Evolutionary conservation across 2,113 vertebrate species (phyloP).

Genomic region (Callipepla californica): DNA sequence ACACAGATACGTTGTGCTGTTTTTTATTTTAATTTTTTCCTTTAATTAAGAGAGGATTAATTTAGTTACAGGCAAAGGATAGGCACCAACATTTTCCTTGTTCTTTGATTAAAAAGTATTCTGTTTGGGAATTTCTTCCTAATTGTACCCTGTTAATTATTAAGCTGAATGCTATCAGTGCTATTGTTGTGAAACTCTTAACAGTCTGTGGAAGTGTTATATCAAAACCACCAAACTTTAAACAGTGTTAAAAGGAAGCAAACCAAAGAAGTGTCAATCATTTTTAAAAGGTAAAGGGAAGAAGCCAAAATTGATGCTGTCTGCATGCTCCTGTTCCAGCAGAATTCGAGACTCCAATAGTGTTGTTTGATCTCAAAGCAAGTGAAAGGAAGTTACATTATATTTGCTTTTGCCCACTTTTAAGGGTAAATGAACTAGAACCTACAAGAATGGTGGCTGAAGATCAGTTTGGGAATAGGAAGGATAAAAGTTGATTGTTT

Average conservation of each 20-base stretch:
- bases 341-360: background rate
- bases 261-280: background rate
- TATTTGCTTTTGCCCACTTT: background rate
- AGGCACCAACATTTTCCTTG: background rate
- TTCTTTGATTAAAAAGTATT: background rate
- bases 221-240: background rate
- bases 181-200: background rate
- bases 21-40: background rate
- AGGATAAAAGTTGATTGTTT: background rate
- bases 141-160: background rate
- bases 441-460: background rate
- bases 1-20: background rate
- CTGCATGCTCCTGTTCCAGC: background rate
- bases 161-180: background rate
- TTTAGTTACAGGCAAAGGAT: background rate
- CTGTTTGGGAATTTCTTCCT: background rate
- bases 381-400: background rate
- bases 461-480: background rate
- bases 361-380: background rate
- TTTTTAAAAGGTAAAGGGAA: slow-evolving; percentile 15
- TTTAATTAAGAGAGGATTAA: background rate
- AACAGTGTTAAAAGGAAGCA: background rate
- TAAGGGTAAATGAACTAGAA: background rate
- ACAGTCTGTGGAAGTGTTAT: background rate
- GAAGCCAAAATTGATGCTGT: background rate